phyloP scores from a whole-genome alignment of 2,797 vertebrate genomes.

The Hipposideros larvatus region DNA sequence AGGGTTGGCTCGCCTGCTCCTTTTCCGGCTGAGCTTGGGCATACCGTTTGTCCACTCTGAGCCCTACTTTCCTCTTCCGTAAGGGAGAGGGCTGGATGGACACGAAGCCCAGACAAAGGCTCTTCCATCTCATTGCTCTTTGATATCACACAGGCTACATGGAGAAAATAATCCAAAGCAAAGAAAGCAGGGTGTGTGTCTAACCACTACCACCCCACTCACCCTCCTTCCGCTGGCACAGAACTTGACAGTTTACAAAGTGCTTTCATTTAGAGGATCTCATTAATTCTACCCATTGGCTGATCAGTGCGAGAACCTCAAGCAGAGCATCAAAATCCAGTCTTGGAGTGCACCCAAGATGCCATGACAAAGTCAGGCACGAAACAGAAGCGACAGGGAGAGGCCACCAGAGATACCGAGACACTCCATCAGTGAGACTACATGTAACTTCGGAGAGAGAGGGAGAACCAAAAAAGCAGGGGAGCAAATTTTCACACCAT shows the following conservation, averaged over 20 bases:
- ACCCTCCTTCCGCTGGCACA: not conserved
- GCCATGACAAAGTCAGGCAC: not conserved
- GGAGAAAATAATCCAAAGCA: not conserved
- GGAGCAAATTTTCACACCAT: constrained; percentile 63
- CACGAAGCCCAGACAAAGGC: rapidly evolving
- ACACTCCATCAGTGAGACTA: not conserved
- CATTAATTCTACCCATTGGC: not conserved
- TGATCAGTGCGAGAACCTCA: not conserved
- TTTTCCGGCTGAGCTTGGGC: not conserved
- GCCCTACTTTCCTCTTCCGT: not conserved
- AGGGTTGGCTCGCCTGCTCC: rapidly evolving
- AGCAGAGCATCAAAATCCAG: not conserved
- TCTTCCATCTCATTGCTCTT: not conserved
- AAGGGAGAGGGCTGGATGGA: not conserved
- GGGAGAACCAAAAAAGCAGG: not conserved
- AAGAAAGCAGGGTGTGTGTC: not conserved
- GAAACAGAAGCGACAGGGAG: not conserved
- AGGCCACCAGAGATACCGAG: not conserved
- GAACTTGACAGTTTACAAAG: not conserved
- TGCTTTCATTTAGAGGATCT: not conserved
- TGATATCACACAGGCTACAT: rapidly evolving
- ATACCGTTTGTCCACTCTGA: not conserved
- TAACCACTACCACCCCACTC: not conserved
- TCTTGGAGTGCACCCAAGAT: not conserved
- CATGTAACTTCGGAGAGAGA: constrained; percentile 61